These are phyloP conservation scores for Apodemia zela DNA, from an alignment of 2,888 invertebrate genomes.

Conservation along the genomic window DNA sequence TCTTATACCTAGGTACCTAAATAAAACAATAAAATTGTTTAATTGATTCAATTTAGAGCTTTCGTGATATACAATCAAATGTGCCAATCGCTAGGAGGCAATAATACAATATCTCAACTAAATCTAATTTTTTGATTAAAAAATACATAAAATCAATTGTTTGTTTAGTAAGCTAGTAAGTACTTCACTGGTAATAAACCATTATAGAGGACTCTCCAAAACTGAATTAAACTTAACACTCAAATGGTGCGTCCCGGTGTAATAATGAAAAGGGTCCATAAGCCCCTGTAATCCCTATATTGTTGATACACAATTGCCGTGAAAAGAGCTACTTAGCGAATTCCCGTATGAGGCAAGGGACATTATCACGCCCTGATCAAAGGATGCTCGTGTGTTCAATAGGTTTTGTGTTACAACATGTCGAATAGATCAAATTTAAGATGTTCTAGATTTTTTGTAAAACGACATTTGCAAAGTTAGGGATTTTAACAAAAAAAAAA, in stretches of 20 bases:
- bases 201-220: slow-evolving; percentile 37
- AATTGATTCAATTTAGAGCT: too few relatives aligned
- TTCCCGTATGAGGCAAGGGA: slow-evolving; percentile 40
- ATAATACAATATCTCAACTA: too few relatives aligned
- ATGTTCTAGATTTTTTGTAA: neutral
- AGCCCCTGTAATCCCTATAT: slow-evolving; percentile 63
- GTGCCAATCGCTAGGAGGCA: too few relatives aligned
- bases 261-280: slow-evolving; percentile 51
- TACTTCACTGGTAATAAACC: slow-evolving; percentile 35
- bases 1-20: too few relatives aligned
- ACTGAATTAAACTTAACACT: slow-evolving; percentile 45
- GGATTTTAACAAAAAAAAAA: neutral
- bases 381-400: slow-evolving; percentile 52
- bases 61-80: too few relatives aligned
- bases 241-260: slow-evolving; percentile 35
- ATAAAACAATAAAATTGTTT: too few relatives aligned
- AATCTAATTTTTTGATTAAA: too few relatives aligned
- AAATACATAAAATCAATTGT: neutral
- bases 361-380: slow-evolving; percentile 69
- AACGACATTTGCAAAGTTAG: neutral
- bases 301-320: slow-evolving; percentile 70
- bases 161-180: slow-evolving; percentile 22
- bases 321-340: slow-evolving; percentile 67
- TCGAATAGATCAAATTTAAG: slow-evolving; percentile 30
- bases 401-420: slow-evolving; percentile 58